Evolutionary conservation across 2,797 vertebrate genomes (phyloP), one percentile per base, ranked within the genome.

Genomic region (Crenuchus spilurus): DNA sequence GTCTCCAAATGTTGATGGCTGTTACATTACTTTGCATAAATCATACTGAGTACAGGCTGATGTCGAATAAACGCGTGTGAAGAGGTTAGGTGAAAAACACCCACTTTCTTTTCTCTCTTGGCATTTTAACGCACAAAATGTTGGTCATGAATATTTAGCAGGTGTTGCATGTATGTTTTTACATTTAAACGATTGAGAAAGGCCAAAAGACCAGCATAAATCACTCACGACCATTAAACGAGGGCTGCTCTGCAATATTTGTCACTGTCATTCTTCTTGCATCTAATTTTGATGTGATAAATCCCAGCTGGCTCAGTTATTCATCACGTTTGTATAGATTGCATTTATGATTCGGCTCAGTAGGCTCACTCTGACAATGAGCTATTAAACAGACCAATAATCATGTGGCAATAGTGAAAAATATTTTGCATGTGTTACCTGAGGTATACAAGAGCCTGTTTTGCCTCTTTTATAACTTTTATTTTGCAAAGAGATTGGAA

Each of bases 121-220:
- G 11, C 18, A n/a, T 41, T 44, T 26, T 33, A 41, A n/a, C 4
- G 6, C 10, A 18, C 20, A 24, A 14, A 42, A 42, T 35, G 20
- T 41, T 62, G 20, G 4, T 41, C 11, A 62, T 62, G 58, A 62
- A 42, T 62, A 62, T 62, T 41, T 6, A 62, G 5, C 28, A 16
- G 22, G 58, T 41, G 10, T 8, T 42, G 10, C 20, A 42, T 26
- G 13, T 10, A 16, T 24, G 20, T 62, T 26, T 22, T 42, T 35
- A 22, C 16, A 55, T 30, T 30, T n/a, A 24, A 26, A 26, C 3
- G 20, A 42, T 41, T 8, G 41, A 5, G 14, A 37, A 35, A 39
- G 20, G 18, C 11, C 35, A 61, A 14, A 37, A 61, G 10, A 41
- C 33, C 31, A 60, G 9, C 2, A 6, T 22, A 13, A 28, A 37